A percentile compares a stretch with the other conserved stretches of the same genome.
These are phyloP conservation scores for Catharus fuscescens DNA, from an alignment of 2,113 vertebrate species.

Conservation along the genomic window DNA sequence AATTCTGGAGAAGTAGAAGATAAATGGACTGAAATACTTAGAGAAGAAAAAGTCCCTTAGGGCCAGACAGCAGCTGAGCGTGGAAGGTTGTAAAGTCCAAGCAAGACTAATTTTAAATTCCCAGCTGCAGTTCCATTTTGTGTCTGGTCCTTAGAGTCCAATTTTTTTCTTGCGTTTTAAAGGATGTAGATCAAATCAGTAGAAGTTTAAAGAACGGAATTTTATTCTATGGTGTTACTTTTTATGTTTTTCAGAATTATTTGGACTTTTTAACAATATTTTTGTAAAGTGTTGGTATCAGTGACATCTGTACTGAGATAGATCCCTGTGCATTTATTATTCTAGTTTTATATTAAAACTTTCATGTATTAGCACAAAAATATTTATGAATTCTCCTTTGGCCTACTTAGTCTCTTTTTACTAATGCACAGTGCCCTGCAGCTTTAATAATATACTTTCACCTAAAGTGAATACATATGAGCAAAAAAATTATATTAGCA, in stretches of 20 bases:
- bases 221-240: neutral
- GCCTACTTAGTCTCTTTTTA: neutral
- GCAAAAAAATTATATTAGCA: neutral
- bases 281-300: neutral
- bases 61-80: neutral
- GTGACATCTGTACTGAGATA: neutral
- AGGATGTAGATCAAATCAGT: neutral
- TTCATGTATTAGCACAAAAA: slow-evolving; percentile 49
- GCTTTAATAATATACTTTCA: neutral
- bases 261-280: neutral
- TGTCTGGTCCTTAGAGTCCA: neutral
- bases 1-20: neutral
- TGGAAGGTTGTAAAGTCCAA: neutral
- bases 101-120: neutral
- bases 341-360: slow-evolving; percentile 12
- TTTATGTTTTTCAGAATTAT: neutral
- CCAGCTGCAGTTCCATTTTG: neutral
- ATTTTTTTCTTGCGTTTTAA: neutral
- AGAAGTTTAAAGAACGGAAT: neutral
- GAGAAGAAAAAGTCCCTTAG: neutral
- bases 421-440: neutral
- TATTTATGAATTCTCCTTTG: neutral
- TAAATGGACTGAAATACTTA: neutral
- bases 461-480: neutral
- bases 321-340: neutral